Evolutionary conservation across 2,888 invertebrate genomes (phyloP).

Genomic region (Hipparchia semele): DNA sequence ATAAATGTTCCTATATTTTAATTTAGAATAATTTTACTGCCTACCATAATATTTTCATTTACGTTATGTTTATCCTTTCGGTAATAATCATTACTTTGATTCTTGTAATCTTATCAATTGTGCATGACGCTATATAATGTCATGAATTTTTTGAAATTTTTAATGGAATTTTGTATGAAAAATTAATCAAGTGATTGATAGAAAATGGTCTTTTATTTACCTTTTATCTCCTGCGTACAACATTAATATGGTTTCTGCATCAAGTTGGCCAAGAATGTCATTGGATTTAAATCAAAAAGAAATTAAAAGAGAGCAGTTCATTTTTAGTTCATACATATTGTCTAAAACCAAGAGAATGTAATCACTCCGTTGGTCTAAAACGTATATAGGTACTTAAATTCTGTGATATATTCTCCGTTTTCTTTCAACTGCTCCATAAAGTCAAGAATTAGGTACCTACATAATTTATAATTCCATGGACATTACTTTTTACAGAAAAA

Average conservation of each 20-base stretch:
- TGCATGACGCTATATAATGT: conserved; percentile 81
- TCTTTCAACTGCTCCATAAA: no score
- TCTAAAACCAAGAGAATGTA: no score
- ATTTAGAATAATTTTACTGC: conserved; percentile 80
- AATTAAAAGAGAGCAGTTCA: no score
- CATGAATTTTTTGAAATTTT: conserved; percentile 81
- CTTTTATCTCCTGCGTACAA: background rate
- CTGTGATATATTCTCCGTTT: no score
- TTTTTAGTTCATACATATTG: no score
- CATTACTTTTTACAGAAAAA: no score
- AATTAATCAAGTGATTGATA: conserved; percentile 81
- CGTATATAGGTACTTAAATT: no score
- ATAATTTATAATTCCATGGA: no score
- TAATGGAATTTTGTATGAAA: conserved; percentile 81
- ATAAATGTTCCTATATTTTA: conserved; percentile 82
- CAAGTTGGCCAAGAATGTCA: background rate
- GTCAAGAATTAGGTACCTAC: no score
- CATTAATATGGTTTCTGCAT: background rate
- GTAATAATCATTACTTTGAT: conserved; percentile 74
- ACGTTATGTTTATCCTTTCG: conserved; percentile 73
- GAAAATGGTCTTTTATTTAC: conserved; percentile 64
- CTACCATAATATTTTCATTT: conserved; percentile 70
- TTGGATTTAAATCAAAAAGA: background rate
- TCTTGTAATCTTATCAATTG: conserved; percentile 78
- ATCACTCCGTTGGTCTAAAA: no score